Conservation (phyloP, 2,888 invertebrate genomes). For the Drosophila neutralis region DNA sequence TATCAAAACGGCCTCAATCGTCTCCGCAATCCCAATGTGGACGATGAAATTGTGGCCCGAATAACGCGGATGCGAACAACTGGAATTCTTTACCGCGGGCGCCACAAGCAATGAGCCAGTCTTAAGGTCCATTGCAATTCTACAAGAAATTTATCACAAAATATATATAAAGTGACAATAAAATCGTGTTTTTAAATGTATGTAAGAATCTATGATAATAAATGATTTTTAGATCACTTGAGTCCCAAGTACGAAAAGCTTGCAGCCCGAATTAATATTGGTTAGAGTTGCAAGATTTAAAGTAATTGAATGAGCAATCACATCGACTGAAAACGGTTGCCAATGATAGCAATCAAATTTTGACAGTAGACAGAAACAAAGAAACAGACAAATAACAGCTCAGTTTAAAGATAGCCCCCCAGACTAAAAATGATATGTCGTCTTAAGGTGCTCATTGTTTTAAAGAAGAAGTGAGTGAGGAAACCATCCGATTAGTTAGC, state of each 20-base stretch:
- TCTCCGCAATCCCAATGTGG: constrained; percentile 89
- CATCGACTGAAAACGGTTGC: not conserved
- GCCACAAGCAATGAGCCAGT: constrained; percentile 90
- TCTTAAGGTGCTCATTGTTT: not conserved
- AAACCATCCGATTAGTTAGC: constrained; percentile 26
- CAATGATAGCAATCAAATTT: not conserved
- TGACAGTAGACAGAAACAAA: not conserved
- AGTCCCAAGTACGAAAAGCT: not conserved
- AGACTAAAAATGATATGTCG: not conserved
- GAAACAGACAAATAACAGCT: not conserved
- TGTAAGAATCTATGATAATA: not conserved
- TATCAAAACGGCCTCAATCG: constrained; percentile 91
- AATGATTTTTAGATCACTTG: not conserved
- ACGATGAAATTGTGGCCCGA: constrained; percentile 88
- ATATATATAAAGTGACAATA: no score
- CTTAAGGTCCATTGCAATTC: constrained; percentile 85
- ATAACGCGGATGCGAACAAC: constrained; percentile 90
- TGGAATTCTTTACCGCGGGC: constrained; percentile 92
- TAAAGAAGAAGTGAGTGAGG: not conserved
- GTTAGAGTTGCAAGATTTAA: not conserved
- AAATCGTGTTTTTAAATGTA: not conserved
- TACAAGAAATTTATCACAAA: constrained; percentile 38
- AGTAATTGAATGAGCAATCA: not conserved
- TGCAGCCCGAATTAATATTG: not conserved
- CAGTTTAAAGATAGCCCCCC: not conserved